Conservation (phyloP, 53 echinoderm and acorn worm species). For the Arbacia lixula region DNA sequence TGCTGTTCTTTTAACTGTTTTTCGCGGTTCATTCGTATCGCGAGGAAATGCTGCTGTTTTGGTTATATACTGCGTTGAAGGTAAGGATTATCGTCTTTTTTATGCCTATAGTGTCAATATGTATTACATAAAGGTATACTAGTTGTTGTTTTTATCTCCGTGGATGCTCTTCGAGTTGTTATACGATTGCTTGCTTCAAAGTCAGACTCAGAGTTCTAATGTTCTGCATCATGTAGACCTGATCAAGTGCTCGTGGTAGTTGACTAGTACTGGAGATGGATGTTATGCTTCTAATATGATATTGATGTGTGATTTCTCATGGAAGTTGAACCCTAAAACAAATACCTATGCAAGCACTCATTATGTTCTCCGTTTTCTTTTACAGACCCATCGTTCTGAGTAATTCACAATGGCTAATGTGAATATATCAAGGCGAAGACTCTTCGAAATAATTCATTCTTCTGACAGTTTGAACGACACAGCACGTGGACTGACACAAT, state of each 20-base stretch:
- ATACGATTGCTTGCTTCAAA: not conserved
- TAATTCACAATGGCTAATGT: not conserved
- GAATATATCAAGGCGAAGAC: slow-evolving; percentile 3
- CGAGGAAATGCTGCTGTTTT: not conserved
- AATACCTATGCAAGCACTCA: not conserved
- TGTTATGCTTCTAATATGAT: too few species aligned
- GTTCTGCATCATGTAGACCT: too few species aligned
- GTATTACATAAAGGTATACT: not conserved
- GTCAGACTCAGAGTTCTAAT: too few species aligned
- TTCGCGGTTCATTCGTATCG: too few species aligned
- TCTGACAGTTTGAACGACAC: slow-evolving; percentile 3
- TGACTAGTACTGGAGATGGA: too few species aligned
- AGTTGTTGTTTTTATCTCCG: not conserved
- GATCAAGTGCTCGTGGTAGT: too few species aligned
- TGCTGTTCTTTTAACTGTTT: too few species aligned
- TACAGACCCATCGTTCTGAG: slow-evolving; percentile 3
- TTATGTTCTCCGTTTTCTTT: not conserved
- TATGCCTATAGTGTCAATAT: not conserved
- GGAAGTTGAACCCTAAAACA: too few species aligned
- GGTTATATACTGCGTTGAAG: not conserved
- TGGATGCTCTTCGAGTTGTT: not conserved
- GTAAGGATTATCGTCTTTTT: not conserved
- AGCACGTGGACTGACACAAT: not conserved
- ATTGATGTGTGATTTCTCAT: too few species aligned
- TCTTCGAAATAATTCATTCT: slow-evolving; percentile 2